Base-by-base conservation (phyloP, 2,797 vertebrate species). In the Chelmon rostratus region DNA sequence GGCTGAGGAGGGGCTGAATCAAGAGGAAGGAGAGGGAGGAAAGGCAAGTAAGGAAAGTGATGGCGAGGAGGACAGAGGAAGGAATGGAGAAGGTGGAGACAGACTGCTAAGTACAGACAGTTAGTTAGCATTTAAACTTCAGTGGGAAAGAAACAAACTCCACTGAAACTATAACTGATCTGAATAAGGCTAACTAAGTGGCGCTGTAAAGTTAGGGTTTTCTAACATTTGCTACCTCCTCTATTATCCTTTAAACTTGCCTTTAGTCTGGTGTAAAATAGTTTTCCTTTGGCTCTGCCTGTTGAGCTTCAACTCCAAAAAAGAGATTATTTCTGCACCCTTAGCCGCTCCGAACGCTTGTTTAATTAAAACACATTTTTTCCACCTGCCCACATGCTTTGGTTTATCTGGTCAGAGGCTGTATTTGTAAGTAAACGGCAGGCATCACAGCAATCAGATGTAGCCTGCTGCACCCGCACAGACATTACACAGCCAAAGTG, bases 11-110 rank as follows among this genome's bases (percentile, higher is more conserved):
- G 38, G 38, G 33, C 69, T 67, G 76, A 40, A 63, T 46, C 58
- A 54, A 59, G 40, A 74, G 68, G 68, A 83, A 31, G 68, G 71
- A 82, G 70, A 61, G 23, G 38, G 16, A 47, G 77, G 54, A 79
- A 59, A 63, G 64, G 63, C 28, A 6, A 61, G 37, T 25, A 31
- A 62, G 42, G 53, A 23, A 57, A 44, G 68, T 23, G 18, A 38
- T 18, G 12, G 56, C 21, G 44, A 44, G 50, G 21, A 63, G 54
- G 11, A 47, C 33, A 52, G 28, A 68, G 44, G 37, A 57, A 37
- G 19, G 16, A 59, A 16, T 25, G 28, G 2, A 23, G 18, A 18
- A 40, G 64, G 25, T 25, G 46, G 21, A 57, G n/a, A 13, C 3
- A 53, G 18, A 71, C 28, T 31, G 3, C 10, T 35, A 33, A 28